Conservation (phyloP, 2,797 vertebrate species). For the Pipistrellus kuhlii region DNA sequence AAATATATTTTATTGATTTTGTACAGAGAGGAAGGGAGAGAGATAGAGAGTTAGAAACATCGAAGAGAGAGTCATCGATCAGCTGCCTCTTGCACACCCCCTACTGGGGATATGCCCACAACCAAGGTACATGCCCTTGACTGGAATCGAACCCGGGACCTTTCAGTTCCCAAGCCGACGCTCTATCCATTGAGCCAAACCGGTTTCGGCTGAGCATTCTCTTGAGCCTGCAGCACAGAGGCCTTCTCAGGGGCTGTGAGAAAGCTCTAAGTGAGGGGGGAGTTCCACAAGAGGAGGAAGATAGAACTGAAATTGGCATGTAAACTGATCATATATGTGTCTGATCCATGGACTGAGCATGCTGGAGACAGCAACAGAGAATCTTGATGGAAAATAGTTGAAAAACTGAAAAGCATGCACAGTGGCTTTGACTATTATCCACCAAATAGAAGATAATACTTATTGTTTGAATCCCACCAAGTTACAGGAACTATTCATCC, state of each 20-base stretch:
- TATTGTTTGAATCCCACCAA: background rate
- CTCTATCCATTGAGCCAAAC: too few relatives aligned
- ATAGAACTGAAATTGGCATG: background rate
- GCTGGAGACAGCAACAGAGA: background rate
- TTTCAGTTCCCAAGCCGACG: too few relatives aligned
- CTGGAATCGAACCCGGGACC: too few relatives aligned
- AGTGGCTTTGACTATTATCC: background rate
- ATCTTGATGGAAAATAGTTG: background rate
- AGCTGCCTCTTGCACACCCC: too few relatives aligned
- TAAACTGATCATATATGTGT: background rate
- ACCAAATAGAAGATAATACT: background rate
- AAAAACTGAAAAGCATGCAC: background rate
- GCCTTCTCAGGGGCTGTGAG: background rate
- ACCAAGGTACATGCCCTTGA: too few relatives aligned
- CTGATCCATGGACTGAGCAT: background rate
- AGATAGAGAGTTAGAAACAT: too few relatives aligned
- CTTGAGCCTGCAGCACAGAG: background rate
- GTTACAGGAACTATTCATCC: background rate
- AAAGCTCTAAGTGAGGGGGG: background rate
- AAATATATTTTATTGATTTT: too few relatives aligned
- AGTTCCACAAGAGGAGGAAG: background rate
- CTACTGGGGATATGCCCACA: too few relatives aligned
- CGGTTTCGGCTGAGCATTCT: too few relatives aligned
- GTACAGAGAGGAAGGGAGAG: too few relatives aligned
- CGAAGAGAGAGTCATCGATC: too few relatives aligned